phyloP scores from a whole-genome alignment of 2,113 vertebrate species.

The Sardina pilchardus region DNA sequence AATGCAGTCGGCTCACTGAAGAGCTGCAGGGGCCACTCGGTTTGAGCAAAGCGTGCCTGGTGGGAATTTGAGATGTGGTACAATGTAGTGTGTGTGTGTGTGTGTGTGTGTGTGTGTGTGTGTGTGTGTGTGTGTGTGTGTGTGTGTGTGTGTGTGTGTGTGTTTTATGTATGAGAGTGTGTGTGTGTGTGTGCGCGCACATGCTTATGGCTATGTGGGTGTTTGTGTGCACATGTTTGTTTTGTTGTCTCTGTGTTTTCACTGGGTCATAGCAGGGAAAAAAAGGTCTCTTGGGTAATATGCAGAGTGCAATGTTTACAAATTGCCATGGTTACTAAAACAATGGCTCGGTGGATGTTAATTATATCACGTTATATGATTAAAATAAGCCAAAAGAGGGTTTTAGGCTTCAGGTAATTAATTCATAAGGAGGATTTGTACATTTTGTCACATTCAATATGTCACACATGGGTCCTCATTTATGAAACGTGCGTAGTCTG shows the following conservation, averaged over 20 bases:
- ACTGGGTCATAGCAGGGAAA: background rate
- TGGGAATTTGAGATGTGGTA: background rate
- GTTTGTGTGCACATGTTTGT: background rate
- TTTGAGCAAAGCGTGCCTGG: background rate
- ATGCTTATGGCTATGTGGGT: background rate
- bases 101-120: background rate
- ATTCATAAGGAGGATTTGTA: no score
- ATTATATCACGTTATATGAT: background rate
- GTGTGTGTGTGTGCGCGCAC: background rate
- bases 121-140: conserved; percentile 18
- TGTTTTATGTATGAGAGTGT: no score
- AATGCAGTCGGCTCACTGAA: background rate
- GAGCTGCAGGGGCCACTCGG: background rate
- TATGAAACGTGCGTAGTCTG: no score
- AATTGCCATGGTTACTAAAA: background rate
- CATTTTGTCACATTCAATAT: no score
- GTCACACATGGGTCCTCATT: background rate
- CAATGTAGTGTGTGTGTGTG: background rate
- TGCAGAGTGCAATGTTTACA: background rate
- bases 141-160: background rate
- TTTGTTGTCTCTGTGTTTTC: background rate
- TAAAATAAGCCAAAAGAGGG: background rate
- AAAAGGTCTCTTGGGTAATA: background rate
- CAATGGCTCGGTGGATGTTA: background rate
- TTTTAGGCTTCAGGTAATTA: background rate